Evolutionary conservation across 2,113 vertebrate species (phyloP).

Genomic region (Anolis sagrei): DNA sequence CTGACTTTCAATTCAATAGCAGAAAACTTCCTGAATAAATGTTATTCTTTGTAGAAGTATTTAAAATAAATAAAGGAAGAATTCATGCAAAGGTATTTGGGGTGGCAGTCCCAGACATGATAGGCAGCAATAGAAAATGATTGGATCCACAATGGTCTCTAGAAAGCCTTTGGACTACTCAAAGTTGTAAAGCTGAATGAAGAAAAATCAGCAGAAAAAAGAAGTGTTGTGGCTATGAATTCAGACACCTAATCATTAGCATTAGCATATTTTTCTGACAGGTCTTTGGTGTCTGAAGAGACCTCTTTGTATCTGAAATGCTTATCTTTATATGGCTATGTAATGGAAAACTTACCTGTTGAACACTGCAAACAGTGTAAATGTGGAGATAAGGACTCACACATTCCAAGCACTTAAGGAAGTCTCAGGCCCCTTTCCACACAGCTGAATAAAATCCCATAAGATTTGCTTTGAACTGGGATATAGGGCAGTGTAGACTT

Average conservation of each 20-base stretch:
- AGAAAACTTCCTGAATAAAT: not conserved
- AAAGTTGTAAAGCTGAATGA: not conserved
- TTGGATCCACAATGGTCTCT: not conserved
- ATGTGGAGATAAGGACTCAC: not conserved
- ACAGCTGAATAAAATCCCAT: no score
- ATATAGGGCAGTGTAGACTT: no score
- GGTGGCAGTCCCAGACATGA: not conserved
- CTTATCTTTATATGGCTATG: not conserved
- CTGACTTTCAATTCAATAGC: no score
- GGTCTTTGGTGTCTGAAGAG: no score
- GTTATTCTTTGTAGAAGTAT: not conserved
- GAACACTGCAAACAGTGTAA: not conserved
- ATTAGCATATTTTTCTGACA: not conserved
- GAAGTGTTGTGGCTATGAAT: not conserved
- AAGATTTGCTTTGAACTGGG: no score
- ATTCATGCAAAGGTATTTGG: not conserved
- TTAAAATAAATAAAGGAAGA: not conserved
- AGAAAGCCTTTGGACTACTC: not conserved
- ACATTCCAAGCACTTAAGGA: slow-evolving; percentile 17
- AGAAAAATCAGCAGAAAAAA: not conserved
- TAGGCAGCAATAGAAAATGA: not conserved
- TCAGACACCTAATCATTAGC: not conserved
- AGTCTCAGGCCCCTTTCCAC: not conserved
- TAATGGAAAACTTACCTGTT: slow-evolving; percentile 11
- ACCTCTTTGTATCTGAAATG: not conserved